These are phyloP conservation scores for Oncopeltus fasciatus DNA, from an alignment of 1,140 invertebrate species.

Conservation along the genomic window DNA sequence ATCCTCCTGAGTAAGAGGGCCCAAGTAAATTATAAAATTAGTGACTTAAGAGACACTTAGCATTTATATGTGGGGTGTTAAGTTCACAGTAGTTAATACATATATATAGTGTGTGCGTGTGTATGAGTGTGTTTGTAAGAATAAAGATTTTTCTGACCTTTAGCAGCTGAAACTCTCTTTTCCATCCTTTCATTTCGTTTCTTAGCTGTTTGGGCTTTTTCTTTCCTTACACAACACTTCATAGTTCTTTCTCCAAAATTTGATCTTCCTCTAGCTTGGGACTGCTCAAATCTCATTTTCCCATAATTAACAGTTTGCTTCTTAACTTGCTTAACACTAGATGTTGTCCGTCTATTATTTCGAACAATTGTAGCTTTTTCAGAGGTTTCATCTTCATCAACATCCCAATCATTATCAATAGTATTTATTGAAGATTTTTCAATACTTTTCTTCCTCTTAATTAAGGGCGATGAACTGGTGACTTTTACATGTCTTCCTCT, in stretches of 20 bases:
- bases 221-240: slow-evolving; percentile 3
- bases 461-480: slow-evolving; percentile 1
- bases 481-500: not conserved
- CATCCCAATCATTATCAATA: slow-evolving; percentile 9
- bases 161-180: not conserved
- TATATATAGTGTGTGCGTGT: too few species aligned
- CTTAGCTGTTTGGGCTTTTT: slow-evolving; percentile 2
- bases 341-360: not conserved
- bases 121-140: too few species aligned
- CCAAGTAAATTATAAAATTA: too few species aligned
- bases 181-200: slow-evolving; percentile 11
- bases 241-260: slow-evolving; percentile 6
- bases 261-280: not conserved
- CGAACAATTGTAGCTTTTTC: slow-evolving; percentile 12
- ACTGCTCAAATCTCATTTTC: slow-evolving; percentile 10
- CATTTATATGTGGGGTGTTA: too few species aligned
- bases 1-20: too few species aligned
- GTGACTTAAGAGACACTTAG: too few species aligned
- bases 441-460: not conserved
- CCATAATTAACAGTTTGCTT: not conserved
- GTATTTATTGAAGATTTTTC: slow-evolving; percentile 5
- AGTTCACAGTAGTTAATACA: too few species aligned
- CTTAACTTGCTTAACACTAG: slow-evolving; percentile 4
- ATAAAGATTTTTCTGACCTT: slow-evolving; percentile 1
- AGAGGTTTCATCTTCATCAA: slow-evolving; percentile 10